Evolutionary conservation across 2,113 vertebrate species (phyloP), one percentile per base, ranked within the genome.

Genomic region (Himantopus leucocephalus): DNA sequence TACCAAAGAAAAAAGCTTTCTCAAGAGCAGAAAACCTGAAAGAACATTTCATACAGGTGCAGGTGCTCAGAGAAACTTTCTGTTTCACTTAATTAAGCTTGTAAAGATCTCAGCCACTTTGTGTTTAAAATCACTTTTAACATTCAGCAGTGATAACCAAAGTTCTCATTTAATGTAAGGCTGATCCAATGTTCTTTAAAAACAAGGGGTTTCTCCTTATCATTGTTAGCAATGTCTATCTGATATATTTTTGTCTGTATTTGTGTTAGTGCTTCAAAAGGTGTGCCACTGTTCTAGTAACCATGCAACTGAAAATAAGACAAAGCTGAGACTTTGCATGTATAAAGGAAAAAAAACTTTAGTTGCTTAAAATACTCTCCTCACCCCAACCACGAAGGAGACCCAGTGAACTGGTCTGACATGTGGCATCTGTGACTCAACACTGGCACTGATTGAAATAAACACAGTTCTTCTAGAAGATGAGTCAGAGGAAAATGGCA

Each of bases 401-500:
- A 77, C 45, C 43, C 39, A 39, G 48, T 88, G 91, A 95, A 86
- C 85, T 93, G 74, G 39, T 91, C 70, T 94, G 73, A 84, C 45
- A 41, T 53, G 59, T 74, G 95, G 55, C 59, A 37, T 75, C 58
- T 60, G 74, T 92, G 83, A 93, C 80, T 87, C 73, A 94, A 67
- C 45, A 37, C n/a, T 64, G 68, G 20, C 45, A 93, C 62, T 82
- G 85, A 56, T 1, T 41, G 64, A 83, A 95, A 94, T 88, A 94
- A 95, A 90, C 45, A 71, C 45, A 35, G 27, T 5, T 95, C 1
- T 4, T 80, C 91, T 79, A 50, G 71, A 88, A 90, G 91, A 85
- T 90, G 93, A 97, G 45, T 95, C 93, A 96, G 75, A 96, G 48
- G 82, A 94, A 93, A 88, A 96, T 94, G 94, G 93, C 67, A 95